These are phyloP conservation scores for Carpatolechia fugitivella DNA, from an alignment of 2,888 invertebrate genomes.

Conservation along the genomic window DNA sequence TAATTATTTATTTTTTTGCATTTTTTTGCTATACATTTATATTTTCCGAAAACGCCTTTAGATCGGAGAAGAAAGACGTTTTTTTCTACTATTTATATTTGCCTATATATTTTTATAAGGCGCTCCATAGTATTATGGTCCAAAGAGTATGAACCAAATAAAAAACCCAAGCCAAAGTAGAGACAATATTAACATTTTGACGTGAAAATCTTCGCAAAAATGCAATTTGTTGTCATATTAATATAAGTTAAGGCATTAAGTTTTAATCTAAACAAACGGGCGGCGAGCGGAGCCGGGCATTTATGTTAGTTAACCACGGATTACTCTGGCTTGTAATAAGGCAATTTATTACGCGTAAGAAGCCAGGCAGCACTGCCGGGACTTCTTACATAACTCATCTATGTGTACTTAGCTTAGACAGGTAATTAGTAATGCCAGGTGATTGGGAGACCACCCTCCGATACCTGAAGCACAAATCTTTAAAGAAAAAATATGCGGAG, in stretches of 20 bases:
- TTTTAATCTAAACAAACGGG: conserved; percentile 75
- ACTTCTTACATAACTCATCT: conserved; percentile 9
- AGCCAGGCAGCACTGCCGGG: background rate
- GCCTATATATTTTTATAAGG: background rate
- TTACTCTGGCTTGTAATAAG: conserved; percentile 59
- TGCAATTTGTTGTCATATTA: conserved; percentile 38
- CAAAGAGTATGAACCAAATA: background rate
- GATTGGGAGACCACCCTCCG: background rate
- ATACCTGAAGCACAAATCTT: too few relatives aligned
- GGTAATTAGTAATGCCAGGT: background rate
- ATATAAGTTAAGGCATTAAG: conserved; percentile 51
- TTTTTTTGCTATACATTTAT: too few relatives aligned
- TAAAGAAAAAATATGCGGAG: too few relatives aligned
- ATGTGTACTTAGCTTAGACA: conserved; percentile 1
- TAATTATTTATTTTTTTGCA: too few relatives aligned
- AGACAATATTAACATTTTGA: background rate
- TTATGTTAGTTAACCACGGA: conserved; percentile 74
- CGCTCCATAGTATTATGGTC: background rate
- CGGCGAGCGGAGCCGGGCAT: conserved; percentile 51
- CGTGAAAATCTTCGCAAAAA: conserved; percentile 15
- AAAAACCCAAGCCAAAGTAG: background rate
- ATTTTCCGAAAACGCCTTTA: too few relatives aligned
- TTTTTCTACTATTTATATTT: background rate
- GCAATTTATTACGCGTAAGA: conserved; percentile 52
- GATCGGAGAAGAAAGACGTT: too few relatives aligned